These are phyloP conservation scores for Telmatochromis sp. DNA, from an alignment of 2,113 vertebrate species.

Conservation along the genomic window DNA sequence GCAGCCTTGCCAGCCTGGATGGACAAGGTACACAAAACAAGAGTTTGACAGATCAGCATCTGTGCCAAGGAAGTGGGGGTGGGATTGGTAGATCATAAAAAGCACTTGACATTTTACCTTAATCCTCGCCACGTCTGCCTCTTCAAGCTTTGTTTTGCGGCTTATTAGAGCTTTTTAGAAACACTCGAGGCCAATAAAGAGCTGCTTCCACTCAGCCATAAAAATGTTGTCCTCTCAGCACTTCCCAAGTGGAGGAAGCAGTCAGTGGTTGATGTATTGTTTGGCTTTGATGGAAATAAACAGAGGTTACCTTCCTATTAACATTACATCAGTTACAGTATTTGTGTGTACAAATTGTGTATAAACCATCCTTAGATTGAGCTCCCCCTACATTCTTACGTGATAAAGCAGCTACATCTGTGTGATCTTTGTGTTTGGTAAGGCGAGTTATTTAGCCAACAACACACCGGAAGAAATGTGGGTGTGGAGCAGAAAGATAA, in stretches of 20 bases:
- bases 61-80: neutral
- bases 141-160: neutral
- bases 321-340: neutral
- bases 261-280: neutral
- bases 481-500: neutral
- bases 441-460: neutral
- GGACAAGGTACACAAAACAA: slow-evolving; percentile 80
- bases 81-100: neutral
- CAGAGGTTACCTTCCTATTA: neutral
- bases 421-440: slow-evolving; percentile 15
- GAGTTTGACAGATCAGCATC: neutral
- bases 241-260: neutral
- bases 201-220: neutral
- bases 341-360: neutral
- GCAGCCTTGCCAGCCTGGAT: slow-evolving; percentile 89
- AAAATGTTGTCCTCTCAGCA: neutral
- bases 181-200: neutral
- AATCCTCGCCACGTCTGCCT: neutral
- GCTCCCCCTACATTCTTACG: neutral
- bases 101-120: neutral
- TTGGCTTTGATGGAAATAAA: neutral
- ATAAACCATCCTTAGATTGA: neutral
- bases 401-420: neutral
- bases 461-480: neutral
- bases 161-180: neutral